Conservation (phyloP, 2,797 vertebrate genomes). For the Urophycis tenuis region DNA sequence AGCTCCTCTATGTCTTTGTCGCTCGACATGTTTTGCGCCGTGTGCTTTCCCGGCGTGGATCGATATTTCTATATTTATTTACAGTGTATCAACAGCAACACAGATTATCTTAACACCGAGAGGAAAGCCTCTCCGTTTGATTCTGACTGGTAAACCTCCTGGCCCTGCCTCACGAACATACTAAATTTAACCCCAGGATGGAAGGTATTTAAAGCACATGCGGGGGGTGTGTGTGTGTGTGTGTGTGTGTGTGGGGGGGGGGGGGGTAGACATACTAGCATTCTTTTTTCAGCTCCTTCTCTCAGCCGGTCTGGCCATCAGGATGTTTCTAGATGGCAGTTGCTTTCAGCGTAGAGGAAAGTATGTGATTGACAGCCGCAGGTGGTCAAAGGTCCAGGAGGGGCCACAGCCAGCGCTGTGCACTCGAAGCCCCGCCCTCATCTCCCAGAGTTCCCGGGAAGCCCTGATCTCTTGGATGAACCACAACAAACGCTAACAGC, state of each 20-base stretch:
- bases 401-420: slow-evolving; percentile 10
- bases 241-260: background rate
- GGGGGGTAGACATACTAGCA: slow-evolving; percentile 55
- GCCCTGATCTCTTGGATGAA: slow-evolving; percentile 30
- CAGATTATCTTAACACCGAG: slow-evolving; percentile 23
- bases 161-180: slow-evolving; percentile 46
- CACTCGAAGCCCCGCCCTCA: slow-evolving; percentile 11
- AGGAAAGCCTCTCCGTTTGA: slow-evolving; percentile 43
- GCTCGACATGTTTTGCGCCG: slow-evolving; percentile 58
- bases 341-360: slow-evolving; percentile 52
- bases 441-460: slow-evolving; percentile 37
- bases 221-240: background rate
- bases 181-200: slow-evolving; percentile 72
- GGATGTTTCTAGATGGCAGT: slow-evolving; percentile 65
- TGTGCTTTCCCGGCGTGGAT: background rate
- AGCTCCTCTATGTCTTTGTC: slow-evolving; percentile 58
- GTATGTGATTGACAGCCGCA: slow-evolving; percentile 63
- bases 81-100: slow-evolving; percentile 13
- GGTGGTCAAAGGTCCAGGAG: slow-evolving; percentile 48
- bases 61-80: background rate
- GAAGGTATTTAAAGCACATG: slow-evolving; percentile 75
- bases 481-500: slow-evolving; percentile 29
- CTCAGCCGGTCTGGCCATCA: slow-evolving; percentile 63
- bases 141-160: slow-evolving; percentile 35
- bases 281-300: slow-evolving; percentile 66